Conservation (phyloP, 2,797 vertebrate species). For the Acanthopagrus latus region DNA sequence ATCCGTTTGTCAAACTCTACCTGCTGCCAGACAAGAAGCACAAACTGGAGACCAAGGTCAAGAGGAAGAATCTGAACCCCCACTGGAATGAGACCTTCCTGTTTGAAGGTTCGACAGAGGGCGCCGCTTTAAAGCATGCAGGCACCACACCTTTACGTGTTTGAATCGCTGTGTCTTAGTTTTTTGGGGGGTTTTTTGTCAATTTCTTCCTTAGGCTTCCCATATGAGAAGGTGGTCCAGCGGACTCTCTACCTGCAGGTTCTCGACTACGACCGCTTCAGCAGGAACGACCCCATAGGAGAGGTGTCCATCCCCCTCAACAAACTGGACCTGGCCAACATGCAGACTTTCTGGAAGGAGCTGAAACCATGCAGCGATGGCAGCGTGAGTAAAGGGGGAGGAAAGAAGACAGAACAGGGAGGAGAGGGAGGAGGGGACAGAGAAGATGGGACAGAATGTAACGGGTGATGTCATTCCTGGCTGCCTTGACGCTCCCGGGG, state of each 20-base stretch:
- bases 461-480: slow-evolving; percentile 80
- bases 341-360: slow-evolving; percentile 99
- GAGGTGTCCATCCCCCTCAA: slow-evolving; percentile 98
- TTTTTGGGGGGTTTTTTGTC: neutral
- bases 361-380: slow-evolving; percentile 98
- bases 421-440: slow-evolving; percentile 33
- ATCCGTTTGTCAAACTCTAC: slow-evolving; percentile 99
- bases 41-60: slow-evolving; percentile 99
- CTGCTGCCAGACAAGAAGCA: slow-evolving; percentile 99
- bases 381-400: slow-evolving; percentile 82
- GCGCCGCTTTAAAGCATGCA: neutral
- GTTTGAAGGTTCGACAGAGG: slow-evolving; percentile 90
- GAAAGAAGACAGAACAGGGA: slow-evolving; percentile 1
- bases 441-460: slow-evolving; percentile 74
- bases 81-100: slow-evolving; percentile 99
- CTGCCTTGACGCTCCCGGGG: slow-evolving; percentile 72
- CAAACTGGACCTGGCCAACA: slow-evolving; percentile 97
- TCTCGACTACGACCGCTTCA: slow-evolving; percentile 98
- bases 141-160: neutral
- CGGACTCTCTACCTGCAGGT: slow-evolving; percentile 97
- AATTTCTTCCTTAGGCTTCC: slow-evolving; percentile 88
- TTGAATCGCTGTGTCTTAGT: slow-evolving; percentile 9
- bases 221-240: slow-evolving; percentile 98
- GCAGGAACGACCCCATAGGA: slow-evolving; percentile 97
- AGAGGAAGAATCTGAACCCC: slow-evolving; percentile 98